Conservation (phyloP, 2,797 vertebrate species). For the Argya squamiceps region DNA sequence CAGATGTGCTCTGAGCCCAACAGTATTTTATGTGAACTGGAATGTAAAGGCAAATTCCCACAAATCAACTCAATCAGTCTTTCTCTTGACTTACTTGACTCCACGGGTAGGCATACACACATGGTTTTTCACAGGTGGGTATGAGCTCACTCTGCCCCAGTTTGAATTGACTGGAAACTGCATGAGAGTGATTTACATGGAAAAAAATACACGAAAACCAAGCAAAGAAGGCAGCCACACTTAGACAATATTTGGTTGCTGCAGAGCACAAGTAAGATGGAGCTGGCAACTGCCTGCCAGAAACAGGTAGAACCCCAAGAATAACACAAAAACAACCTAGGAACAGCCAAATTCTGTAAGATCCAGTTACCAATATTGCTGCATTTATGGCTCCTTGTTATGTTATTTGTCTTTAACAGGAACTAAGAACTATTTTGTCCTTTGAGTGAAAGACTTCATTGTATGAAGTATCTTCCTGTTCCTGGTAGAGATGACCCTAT, state of each 20-base stretch:
- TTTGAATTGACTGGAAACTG: background rate
- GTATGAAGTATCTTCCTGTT: background rate
- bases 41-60: background rate
- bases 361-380: background rate
- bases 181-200: background rate
- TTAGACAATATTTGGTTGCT: background rate
- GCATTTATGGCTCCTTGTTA: background rate
- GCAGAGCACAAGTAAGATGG: background rate
- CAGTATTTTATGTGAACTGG: background rate
- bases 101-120: rapidly evolving
- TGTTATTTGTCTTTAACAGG: background rate
- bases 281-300: background rate
- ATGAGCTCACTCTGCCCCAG: background rate
- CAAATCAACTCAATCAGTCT: background rate
- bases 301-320: background rate
- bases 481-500: background rate
- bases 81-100: background rate
- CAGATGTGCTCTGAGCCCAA: rapidly evolving
- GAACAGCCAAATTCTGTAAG: background rate
- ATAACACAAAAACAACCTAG: background rate
- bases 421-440: background rate
- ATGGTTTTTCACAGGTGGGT: background rate
- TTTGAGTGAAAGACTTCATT: background rate
- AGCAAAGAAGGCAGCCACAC: background rate
- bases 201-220: background rate